Evolutionary conservation across 2,797 vertebrate genomes (phyloP), one percentile per base, ranked within the genome.

Genomic region (Phrynocephalus vlangalii): DNA sequence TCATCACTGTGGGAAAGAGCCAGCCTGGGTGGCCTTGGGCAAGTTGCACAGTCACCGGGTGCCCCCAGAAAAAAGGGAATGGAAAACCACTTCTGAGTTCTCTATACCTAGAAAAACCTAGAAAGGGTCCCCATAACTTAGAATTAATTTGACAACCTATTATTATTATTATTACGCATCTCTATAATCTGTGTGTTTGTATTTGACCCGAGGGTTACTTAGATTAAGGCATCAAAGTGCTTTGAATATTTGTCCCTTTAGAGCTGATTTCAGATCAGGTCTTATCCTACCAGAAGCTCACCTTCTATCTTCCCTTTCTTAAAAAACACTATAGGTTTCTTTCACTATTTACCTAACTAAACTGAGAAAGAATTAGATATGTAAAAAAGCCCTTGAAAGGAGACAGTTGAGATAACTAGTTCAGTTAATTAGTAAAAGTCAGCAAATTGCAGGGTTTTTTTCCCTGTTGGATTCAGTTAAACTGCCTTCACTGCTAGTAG

Each of bases 311-410:
- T 50, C 33, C 60, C 18, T 70, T 70, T 60, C 3, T 24, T 44
- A 44, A 56, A 75, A 33, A 68, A 13, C 56, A 73, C 30, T 87
- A 18, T 22, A 22, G 15, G 16, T 60, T 83, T 79, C 60, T 81
- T 82, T 82, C 70, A 67, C 56, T 72, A 22, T 82, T 81, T 77
- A 48, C 63, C 44, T 67, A 86, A 83, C 75, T 38, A 68, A 48
- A 24, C 48, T 11, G 16, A 71, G 38, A 44, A 86, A 79, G 44
- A 86, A 78, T 13, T 73, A 6, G 33, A 22, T 28, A 60, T 38
- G 33, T 38, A 86, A 83, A 44, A 26, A 76, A 44, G 24, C 33
- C 38, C 63, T 68, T 78, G 52, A 84, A 84, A 75, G 30, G 11
- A 70, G 60, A 68, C 33, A 48, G 2, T 38, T 56, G 2, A 11